Conservation (phyloP, 2,797 vertebrate species). For the Cynodonichthys magdalenae region DNA sequence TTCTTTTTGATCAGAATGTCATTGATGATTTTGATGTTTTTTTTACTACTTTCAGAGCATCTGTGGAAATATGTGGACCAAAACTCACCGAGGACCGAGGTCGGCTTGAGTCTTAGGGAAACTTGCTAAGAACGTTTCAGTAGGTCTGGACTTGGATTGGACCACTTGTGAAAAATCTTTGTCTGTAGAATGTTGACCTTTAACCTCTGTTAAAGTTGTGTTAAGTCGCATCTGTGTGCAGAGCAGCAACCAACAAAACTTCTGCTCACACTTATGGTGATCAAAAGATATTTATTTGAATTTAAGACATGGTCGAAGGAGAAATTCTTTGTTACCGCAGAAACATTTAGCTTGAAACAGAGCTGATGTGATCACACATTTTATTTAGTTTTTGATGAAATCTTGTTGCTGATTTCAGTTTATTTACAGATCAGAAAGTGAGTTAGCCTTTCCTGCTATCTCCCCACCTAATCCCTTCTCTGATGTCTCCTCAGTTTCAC, state of each 20-base stretch:
- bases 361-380: too few relatives aligned
- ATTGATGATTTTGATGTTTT: too few relatives aligned
- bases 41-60: neutral
- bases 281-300: too few relatives aligned
- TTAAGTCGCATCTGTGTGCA: too few relatives aligned
- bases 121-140: neutral
- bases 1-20: neutral
- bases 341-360: neutral
- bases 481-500: constrained; percentile 27
- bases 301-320: too few relatives aligned
- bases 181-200: too few relatives aligned
- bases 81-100: too few relatives aligned
- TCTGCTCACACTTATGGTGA: too few relatives aligned
- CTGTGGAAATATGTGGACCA: neutral
- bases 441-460: constrained; percentile 9
- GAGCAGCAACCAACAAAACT: too few relatives aligned
- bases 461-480: constrained; percentile 8
- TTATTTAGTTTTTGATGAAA: too few relatives aligned
- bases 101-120: too few relatives aligned
- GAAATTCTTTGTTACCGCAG: too few relatives aligned
- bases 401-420: neutral
- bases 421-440: constrained; percentile 1
- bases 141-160: neutral
- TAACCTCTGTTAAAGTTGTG: neutral
- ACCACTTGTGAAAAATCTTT: neutral